Conservation (phyloP, 2,113 vertebrate species). For the Aptenodytes patagonicus region DNA sequence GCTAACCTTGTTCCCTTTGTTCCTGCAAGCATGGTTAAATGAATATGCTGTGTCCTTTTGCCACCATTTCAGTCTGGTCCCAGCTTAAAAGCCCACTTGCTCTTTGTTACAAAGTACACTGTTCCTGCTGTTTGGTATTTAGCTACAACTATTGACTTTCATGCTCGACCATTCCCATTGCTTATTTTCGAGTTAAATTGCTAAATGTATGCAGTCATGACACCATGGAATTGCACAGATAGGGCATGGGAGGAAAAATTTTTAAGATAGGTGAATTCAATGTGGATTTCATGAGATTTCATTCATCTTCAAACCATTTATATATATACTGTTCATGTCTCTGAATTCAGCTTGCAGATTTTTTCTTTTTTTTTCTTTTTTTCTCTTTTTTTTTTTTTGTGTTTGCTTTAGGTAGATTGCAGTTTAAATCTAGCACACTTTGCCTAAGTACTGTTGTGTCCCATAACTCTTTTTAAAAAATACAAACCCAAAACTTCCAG, state of each 20-base stretch:
- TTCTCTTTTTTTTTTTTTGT: neutral
- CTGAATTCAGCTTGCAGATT: conserved; percentile 70
- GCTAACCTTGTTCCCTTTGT: conserved; percentile 70
- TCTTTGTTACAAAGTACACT: conserved; percentile 64
- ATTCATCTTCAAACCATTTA: conserved; percentile 82
- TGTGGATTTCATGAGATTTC: conserved; percentile 90
- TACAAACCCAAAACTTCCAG: neutral
- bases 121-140: conserved; percentile 63
- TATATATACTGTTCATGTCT: conserved; percentile 70
- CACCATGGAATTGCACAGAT: conserved; percentile 71
- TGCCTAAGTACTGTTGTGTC: conserved; percentile 46
- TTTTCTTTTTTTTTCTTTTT: neutral
- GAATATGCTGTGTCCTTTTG: conserved; percentile 70
- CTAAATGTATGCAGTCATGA: conserved; percentile 75
- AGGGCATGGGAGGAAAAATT: conserved; percentile 70
- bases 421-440: conserved; percentile 54
- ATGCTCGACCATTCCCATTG: conserved; percentile 62
- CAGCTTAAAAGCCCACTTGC: conserved; percentile 64
- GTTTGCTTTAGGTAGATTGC: conserved; percentile 61
- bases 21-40: conserved; percentile 89
- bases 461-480: conserved; percentile 14
- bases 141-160: conserved; percentile 54
- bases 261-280: conserved; percentile 69
- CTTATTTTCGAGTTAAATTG: conserved; percentile 67
- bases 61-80: conserved; percentile 59